Evolutionary conservation across 2,888 invertebrate species (phyloP), one percentile per base, ranked within the genome.

Genomic region (Molorchus minor): DNA sequence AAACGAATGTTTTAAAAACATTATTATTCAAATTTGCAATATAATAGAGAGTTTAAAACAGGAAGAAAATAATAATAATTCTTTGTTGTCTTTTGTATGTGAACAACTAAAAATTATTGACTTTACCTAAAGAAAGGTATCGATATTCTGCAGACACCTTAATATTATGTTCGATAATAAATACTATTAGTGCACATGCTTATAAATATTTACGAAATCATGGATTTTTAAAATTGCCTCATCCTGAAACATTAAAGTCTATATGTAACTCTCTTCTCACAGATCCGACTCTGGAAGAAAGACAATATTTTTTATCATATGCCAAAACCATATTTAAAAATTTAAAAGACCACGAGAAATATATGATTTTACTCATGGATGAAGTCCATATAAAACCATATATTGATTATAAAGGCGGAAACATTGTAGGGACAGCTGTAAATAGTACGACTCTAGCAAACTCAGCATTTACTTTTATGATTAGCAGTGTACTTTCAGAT

Each of bases 151-250:
- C 54, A 10, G 12, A 19, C 7, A 45, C 17, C n/a, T 44, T 54
- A 33, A 29, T 54, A 5, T 35, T 55, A 1, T 49, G 35, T 36
- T 55, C 46, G 20, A 55, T 55, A 46, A 10, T 55, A 15, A 25
- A 30, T 17, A 55, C 55, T 8, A 47, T 55, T n/a, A 55, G 55
- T 13, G 46, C 55, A 10, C 46, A 47, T 19, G 46, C 46, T 10
- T 35, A 55, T 35, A 49, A 30, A 45, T 55, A 46, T 35, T 44
- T 55, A 46, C 12, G 46, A 47, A 8, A 33, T 47, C 20, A 49
- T 35, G 16, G 46, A 7, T 25, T 21, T 2, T 8, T 55, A 7
- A 36, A 46, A 35, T 36, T 55, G 36, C 55, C 55, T 7, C 20
- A 54, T 30, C 44, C 45, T 8, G 15, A 47, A 19, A n/a, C 19